A percentile compares a stretch with the other conserved stretches of the same genome.
Conservation (phyloP, 2,888 invertebrate genomes). For the Dicyrtomina minuta region DNA sequence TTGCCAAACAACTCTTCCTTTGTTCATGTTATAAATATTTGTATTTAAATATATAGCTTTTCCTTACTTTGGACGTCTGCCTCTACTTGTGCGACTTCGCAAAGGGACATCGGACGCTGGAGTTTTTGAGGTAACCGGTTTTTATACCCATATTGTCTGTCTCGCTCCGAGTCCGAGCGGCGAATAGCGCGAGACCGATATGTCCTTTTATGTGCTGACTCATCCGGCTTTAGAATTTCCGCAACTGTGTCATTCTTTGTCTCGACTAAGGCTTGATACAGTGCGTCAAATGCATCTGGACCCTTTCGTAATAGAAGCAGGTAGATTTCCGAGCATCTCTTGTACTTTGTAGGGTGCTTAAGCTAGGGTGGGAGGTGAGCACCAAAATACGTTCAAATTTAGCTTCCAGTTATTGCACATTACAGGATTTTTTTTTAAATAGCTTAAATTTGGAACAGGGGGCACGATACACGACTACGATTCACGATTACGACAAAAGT, state of each 20-base stretch:
- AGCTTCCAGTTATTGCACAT: neutral
- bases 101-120: no score
- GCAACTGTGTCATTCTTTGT: conserved; percentile 17
- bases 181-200: neutral
- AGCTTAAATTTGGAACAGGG: no score
- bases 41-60: no score
- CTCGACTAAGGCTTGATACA: conserved; percentile 7
- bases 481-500: no score
- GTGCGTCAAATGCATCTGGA: conserved; percentile 18
- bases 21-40: no score
- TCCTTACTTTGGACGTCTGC: conserved; percentile 13
- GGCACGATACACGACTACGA: no score
- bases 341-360: neutral
- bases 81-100: no score
- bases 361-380: neutral
- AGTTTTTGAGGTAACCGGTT: no score
- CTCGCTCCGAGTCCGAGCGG: neutral
- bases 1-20: no score
- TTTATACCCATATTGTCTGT: no score
- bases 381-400: neutral
- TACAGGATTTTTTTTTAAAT: no score
- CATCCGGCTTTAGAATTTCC: conserved; percentile 10
- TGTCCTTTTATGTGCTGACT: neutral
- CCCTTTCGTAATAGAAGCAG: conserved; percentile 21
- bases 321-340: conserved; percentile 22